A percentile compares a stretch with the other conserved stretches of the same genome.
These are phyloP conservation scores for Molanna angustata DNA, from an alignment of 2,888 invertebrate species.

Conservation along the genomic window DNA sequence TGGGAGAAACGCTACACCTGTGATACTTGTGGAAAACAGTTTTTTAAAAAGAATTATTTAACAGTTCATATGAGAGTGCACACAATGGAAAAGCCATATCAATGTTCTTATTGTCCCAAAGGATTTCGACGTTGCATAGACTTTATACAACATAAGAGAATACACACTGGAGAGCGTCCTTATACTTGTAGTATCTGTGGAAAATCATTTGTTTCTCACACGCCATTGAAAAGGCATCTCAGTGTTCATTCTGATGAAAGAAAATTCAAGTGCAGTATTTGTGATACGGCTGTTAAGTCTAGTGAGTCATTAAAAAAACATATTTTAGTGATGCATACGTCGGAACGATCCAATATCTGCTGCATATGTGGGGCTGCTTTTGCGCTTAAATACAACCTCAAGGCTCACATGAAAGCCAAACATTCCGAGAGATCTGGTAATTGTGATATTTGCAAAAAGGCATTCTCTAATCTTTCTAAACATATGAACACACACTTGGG, in stretches of 20 bases:
- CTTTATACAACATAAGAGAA: conserved; percentile 39
- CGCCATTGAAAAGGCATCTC: conserved; percentile 15
- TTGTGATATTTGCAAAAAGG: conserved; percentile 53
- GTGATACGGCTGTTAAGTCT: conserved; percentile 20
- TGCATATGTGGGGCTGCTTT: conserved; percentile 52
- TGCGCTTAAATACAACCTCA: conserved; percentile 55
- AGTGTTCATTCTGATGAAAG: conserved; percentile 23
- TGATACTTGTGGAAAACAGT: conserved; percentile 47
- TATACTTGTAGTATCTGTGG: conserved; percentile 22
- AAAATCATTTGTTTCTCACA: conserved; percentile 17
- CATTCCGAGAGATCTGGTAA: conserved; percentile 58
- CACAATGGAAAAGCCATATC: conserved; percentile 47
- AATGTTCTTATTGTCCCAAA: conserved; percentile 41
- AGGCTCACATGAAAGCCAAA: conserved; percentile 52
- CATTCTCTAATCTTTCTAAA: conserved; percentile 53
- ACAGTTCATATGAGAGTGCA: conserved; percentile 45
- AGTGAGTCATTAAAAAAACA: conserved; percentile 23
- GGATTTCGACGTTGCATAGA: conserved; percentile 44
- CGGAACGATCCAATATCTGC: conserved; percentile 47
- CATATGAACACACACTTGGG: conserved; percentile 60
- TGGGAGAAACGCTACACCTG: conserved; percentile 35
- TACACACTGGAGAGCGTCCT: conserved; percentile 37
- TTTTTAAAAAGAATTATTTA: conserved; percentile 43
- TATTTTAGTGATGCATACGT: conserved; percentile 39
- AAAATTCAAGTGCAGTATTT: conserved; percentile 25